phyloP scores from a whole-genome alignment of 2,888 invertebrate species.

The Pseudococcus jackbeardsleyi region DNA sequence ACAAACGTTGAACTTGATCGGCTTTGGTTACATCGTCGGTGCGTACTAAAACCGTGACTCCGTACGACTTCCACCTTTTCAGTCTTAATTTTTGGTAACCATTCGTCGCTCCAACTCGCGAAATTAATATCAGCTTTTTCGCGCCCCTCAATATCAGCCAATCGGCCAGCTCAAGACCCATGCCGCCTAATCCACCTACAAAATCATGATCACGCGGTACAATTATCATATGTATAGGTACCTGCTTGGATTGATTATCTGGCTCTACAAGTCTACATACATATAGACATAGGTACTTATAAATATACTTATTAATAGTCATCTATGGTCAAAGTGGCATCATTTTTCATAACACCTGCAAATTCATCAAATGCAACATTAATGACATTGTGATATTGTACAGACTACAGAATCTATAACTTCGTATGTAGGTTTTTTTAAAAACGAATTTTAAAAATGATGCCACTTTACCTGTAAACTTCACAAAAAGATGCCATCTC shows the following conservation, averaged over 20 bases:
- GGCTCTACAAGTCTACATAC: no score
- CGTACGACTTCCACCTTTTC: slow-evolving; percentile 55
- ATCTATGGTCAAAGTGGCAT: no score
- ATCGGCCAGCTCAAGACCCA: slow-evolving; percentile 63
- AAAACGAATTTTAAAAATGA: no score
- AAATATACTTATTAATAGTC: no score
- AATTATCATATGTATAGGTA: not conserved
- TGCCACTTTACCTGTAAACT: no score
- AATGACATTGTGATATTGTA: no score
- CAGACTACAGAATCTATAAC: no score
- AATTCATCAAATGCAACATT: no score
- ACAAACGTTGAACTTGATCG: slow-evolving; percentile 23
- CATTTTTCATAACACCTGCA: no score
- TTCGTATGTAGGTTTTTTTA: no score
- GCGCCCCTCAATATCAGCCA: slow-evolving; percentile 61
- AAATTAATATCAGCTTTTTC: slow-evolving; percentile 44
- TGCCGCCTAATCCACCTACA: slow-evolving; percentile 64
- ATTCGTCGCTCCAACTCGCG: not conserved
- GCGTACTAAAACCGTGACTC: slow-evolving; percentile 14
- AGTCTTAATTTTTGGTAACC: slow-evolving; percentile 63
- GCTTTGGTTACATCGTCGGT: slow-evolving; percentile 50
- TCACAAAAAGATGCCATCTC: no score
- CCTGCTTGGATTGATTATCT: not conserved
- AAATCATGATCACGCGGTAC: not conserved
- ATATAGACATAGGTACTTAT: no score